Conservation (phyloP, 30 jellyfish, hydroid and myxozoan genomes). For the Hydractinia symbiolongicarpus region DNA sequence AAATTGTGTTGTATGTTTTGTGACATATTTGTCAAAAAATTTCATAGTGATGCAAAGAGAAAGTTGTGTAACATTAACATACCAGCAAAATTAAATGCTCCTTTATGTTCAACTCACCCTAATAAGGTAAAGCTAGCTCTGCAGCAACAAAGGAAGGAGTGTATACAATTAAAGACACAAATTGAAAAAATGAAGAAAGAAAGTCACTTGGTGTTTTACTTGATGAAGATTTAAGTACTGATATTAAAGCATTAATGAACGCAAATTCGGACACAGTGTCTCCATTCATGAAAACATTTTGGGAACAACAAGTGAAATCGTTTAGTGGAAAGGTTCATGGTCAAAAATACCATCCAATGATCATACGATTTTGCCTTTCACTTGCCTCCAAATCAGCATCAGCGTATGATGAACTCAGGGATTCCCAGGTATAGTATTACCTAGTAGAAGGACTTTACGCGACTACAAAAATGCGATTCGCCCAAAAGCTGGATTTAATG, state of each 20-base stretch:
- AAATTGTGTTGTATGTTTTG: no score
- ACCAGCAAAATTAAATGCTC: constrained; percentile 46
- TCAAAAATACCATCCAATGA: constrained; percentile 49
- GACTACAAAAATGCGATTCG: constrained; percentile 52
- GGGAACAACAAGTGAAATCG: constrained; percentile 39
- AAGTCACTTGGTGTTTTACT: constrained; percentile 20
- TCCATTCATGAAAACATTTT: constrained; percentile 45
- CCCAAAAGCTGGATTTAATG: constrained; percentile 49
- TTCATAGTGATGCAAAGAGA: no score
- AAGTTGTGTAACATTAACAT: background rate
- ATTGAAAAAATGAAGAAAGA: constrained; percentile 28
- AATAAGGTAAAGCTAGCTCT: constrained; percentile 31
- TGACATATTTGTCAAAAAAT: no score
- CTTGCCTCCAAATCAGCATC: constrained; percentile 47
- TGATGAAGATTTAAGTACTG: constrained; percentile 30
- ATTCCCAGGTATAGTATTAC: constrained; percentile 23
- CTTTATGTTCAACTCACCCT: constrained; percentile 39
- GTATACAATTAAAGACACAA: constrained; percentile 2
- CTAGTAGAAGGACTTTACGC: constrained; percentile 47
- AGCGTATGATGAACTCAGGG: constrained; percentile 46
- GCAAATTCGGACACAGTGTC: constrained; percentile 11
- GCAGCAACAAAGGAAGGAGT: constrained; percentile 20
- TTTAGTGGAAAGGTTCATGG: background rate
- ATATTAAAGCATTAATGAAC: constrained; percentile 22
- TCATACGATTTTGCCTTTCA: constrained; percentile 36